Evolutionary conservation across 2,888 invertebrate genomes (phyloP).

Genomic region (Melinaea marsaeus): DNA sequence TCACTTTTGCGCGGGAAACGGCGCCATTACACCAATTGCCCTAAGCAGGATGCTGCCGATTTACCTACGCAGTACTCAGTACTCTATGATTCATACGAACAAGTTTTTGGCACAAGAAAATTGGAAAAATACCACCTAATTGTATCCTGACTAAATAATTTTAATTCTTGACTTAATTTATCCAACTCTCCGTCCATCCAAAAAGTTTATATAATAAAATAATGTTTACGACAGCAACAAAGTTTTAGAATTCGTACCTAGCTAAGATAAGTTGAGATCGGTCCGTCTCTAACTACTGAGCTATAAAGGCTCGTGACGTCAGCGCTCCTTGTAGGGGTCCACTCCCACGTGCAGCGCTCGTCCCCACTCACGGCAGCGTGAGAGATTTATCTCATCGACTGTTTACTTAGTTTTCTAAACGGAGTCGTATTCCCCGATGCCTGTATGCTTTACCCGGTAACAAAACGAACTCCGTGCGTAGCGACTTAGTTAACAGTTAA

Average conservation of each 20-base stretch:
- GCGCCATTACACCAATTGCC: slow-evolving; percentile 55
- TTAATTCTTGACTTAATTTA: background rate
- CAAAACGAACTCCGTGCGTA: slow-evolving; percentile 23
- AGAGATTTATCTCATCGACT: slow-evolving; percentile 34
- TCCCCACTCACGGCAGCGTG: slow-evolving; percentile 20
- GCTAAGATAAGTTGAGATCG: slow-evolving; percentile 1
- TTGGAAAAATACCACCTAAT: slow-evolving; percentile 35
- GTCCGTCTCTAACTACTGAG: slow-evolving; percentile 29
- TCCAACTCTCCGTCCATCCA: background rate
- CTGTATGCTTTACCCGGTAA: slow-evolving; percentile 30
- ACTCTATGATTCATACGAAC: slow-evolving; percentile 46
- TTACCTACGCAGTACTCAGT: slow-evolving; percentile 37
- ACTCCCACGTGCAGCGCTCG: slow-evolving; percentile 46
- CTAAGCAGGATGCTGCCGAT: slow-evolving; percentile 66
- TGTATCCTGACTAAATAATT: background rate
- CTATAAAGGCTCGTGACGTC: slow-evolving; percentile 44
- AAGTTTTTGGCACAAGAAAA: slow-evolving; percentile 49
- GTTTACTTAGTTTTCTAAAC: slow-evolving; percentile 39
- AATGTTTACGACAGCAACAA: too few relatives aligned
- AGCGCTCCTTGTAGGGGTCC: slow-evolving; percentile 44
- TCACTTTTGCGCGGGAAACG: slow-evolving; percentile 61
- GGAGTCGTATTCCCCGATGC: slow-evolving; percentile 28
- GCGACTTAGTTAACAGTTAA: slow-evolving; percentile 22
- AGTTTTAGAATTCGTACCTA: too few relatives aligned
- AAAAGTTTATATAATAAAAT: too few relatives aligned